Evolutionary conservation across 1,140 invertebrate genomes (phyloP).

Genomic region (Cheumatopsyche charites): DNA sequence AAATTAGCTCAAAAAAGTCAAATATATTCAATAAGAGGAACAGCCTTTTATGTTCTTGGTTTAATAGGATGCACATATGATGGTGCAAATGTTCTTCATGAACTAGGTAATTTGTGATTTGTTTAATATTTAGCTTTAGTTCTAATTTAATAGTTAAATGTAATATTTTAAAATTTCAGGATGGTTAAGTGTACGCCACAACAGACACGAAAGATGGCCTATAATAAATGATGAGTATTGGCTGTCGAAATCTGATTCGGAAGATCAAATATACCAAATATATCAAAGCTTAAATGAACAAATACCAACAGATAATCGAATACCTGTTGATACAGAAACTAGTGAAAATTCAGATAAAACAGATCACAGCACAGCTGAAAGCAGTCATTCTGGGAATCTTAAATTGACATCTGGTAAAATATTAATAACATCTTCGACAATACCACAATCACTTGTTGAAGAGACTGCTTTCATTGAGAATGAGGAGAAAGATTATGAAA

Average conservation of each 20-base stretch:
- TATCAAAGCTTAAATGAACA: slow-evolving; percentile 48
- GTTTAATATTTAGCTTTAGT: slow-evolving; percentile 13
- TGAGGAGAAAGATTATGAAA: slow-evolving; percentile 28
- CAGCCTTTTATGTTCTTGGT: slow-evolving; percentile 86
- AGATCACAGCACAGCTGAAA: slow-evolving; percentile 57
- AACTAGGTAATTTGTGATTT: slow-evolving; percentile 62
- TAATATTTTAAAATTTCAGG: slow-evolving; percentile 57
- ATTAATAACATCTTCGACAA: slow-evolving; percentile 32
- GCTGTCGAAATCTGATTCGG: slow-evolving; percentile 51
- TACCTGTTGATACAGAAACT: slow-evolving; percentile 54
- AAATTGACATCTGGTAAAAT: slow-evolving; percentile 44
- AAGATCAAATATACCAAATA: slow-evolving; percentile 49
- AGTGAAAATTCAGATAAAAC: slow-evolving; percentile 60
- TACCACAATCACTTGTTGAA: slow-evolving; percentile 46
- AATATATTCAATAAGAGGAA: slow-evolving; percentile 86
- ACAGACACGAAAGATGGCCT: slow-evolving; percentile 83
- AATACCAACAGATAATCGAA: slow-evolving; percentile 53
- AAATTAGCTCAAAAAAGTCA: slow-evolving; percentile 77
- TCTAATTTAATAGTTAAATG: neutral
- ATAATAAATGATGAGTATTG: slow-evolving; percentile 73
- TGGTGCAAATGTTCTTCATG: slow-evolving; percentile 77
- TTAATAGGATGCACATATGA: slow-evolving; percentile 81
- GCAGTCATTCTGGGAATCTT: slow-evolving; percentile 53
- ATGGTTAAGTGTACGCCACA: slow-evolving; percentile 84
- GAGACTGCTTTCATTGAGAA: slow-evolving; percentile 40